Base-by-base conservation (phyloP, 1,140 invertebrate genomes). In the Achroia grisella region DNA sequence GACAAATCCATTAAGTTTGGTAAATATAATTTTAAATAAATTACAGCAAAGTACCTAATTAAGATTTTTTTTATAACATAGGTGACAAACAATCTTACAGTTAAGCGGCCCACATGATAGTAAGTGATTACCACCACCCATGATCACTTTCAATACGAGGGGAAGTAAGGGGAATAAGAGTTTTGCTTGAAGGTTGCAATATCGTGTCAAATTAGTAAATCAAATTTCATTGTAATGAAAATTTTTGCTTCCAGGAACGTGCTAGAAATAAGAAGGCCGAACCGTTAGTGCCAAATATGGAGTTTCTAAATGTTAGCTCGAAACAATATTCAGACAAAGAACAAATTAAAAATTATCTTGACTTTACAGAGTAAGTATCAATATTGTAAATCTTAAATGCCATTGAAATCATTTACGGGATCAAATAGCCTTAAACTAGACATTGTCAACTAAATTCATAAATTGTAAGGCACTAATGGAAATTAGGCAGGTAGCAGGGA, bases 341-440 rank as follows among this genome's bases (percentile, higher is more conserved):
- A 14, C 44, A 54, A 31, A 52, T 65, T 15, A 86, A 83, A 55
- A 81, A 61, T 31, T 78, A 77, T 48, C 53, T 83, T 0, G 82
- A 86, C 43, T 86, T 85, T 53, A 71, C 71, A 37, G 80, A 78
- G 84, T 86, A 61, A 75, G 68, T 37, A 37, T 23, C 17, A 3
- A 75, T 39, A 8, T 9, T 27, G 39, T 28, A 34, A 4, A 34
- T 8, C 15, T 30, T 15, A 13, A 1, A 40, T 17, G 9, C 8
- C 31, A 6, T 48, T 45, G 17, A 46, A 9, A 32, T 15, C 37
- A 4, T n/a, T n/a, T n/a, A n/a, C n/a, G n/a, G n/a, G n/a, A n/a
- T n/a, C n/a, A n/a, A n/a, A n/a, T n/a, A n/a, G n/a, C n/a, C n/a
- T n/a, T n/a, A n/a, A n/a, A n/a, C n/a, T n/a, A n/a, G n/a, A n/a